A percentile compares a stretch with the other conserved stretches of the same genome.
phyloP scores from a whole-genome alignment of 1,140 invertebrate species.

The Paraescarpia echinospica region DNA sequence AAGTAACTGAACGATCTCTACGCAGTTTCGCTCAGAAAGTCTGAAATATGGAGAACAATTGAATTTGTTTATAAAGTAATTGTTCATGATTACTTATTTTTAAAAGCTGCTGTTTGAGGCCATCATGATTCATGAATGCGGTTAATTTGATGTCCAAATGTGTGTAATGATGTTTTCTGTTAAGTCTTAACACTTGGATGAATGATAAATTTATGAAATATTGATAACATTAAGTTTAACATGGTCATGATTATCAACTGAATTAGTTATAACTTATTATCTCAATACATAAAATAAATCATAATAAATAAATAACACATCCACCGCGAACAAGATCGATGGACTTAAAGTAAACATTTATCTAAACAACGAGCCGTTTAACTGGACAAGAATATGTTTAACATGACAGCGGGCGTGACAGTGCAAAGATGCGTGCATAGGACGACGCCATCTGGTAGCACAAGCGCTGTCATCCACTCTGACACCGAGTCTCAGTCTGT shows the following conservation, averaged over 20 bases:
- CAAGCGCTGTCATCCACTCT: not conserved
- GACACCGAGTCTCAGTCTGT: not conserved
- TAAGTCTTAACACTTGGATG: too few relatives aligned
- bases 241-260: too few relatives aligned
- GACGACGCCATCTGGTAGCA: not conserved
- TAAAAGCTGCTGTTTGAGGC: not conserved
- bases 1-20: slow-evolving; percentile 91
- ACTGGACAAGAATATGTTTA: not conserved
- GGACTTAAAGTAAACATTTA: not conserved
- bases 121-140: not conserved
- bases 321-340: too few relatives aligned
- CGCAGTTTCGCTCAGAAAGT: slow-evolving; percentile 93
- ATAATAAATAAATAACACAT: too few relatives aligned
- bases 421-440: not conserved
- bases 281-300: too few relatives aligned
- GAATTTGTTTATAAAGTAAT: slow-evolving; percentile 1
- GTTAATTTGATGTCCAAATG: not conserved
- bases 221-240: too few relatives aligned
- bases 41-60: slow-evolving; percentile 61
- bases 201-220: too few relatives aligned
- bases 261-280: too few relatives aligned
- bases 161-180: too few relatives aligned
- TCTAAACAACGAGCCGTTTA: not conserved
- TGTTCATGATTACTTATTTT: not conserved
- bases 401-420: not conserved